These are phyloP conservation scores for Tragopan temminckii DNA, from an alignment of 2,797 vertebrate genomes.

Conservation along the genomic window DNA sequence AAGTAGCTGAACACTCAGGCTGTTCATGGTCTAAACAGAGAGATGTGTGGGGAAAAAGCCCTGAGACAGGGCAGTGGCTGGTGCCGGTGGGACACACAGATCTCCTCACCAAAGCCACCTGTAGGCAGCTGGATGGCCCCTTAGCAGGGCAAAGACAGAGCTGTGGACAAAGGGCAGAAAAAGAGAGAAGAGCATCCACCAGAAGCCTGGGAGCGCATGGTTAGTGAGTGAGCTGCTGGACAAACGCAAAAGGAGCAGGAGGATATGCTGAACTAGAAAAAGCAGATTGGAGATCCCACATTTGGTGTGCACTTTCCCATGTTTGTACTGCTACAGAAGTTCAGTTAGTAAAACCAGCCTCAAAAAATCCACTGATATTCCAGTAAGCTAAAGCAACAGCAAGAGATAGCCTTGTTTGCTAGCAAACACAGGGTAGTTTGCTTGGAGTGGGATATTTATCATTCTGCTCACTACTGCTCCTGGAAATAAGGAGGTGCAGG, in stretches of 20 bases:
- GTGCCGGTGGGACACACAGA: fast-evolving
- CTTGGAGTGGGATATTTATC: neutral
- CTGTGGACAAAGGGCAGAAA: fast-evolving
- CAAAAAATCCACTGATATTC: neutral
- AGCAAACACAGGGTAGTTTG: neutral
- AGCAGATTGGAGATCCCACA: neutral
- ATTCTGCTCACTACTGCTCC: neutral
- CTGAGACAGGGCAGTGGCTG: neutral
- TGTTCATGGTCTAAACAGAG: neutral
- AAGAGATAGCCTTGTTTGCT: neutral
- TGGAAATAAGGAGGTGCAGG: neutral
- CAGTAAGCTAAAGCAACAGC: neutral
- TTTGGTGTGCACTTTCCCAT: neutral
- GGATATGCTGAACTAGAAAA: neutral
- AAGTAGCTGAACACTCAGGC: fast-evolving
- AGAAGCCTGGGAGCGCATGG: neutral
- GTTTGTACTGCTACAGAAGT: fast-evolving
- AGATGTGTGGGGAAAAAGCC: neutral
- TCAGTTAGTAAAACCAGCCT: fast-evolving
- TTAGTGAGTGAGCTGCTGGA: neutral
- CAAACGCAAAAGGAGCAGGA: fast-evolving
- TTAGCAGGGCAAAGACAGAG: neutral
- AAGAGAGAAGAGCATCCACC: neutral
- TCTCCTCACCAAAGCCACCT: neutral
- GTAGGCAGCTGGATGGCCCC: fast-evolving